phyloP scores from a whole-genome alignment of 2,113 vertebrate genomes.

The Stegastes partitus region DNA sequence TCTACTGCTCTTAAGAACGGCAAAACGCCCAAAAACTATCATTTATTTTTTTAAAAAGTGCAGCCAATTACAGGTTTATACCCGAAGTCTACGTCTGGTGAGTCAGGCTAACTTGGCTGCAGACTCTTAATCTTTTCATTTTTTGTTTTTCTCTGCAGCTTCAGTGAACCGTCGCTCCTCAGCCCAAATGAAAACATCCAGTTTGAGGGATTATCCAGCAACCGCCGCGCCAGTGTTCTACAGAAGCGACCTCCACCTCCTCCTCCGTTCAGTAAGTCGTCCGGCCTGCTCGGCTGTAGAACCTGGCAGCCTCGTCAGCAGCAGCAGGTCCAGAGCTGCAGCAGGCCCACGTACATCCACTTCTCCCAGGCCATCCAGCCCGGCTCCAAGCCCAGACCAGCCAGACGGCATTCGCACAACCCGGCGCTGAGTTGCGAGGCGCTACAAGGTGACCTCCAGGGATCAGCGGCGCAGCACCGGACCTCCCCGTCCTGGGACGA shows the following conservation, averaged over 20 bases:
- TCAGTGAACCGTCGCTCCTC: slow-evolving; percentile 74
- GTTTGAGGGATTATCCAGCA: slow-evolving; percentile 41
- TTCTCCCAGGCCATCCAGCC: slow-evolving; percentile 77
- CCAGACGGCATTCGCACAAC: slow-evolving; percentile 33
- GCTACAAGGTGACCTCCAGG: slow-evolving; percentile 10
- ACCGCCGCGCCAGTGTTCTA: slow-evolving; percentile 30
- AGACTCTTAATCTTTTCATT: not conserved
- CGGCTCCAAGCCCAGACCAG: slow-evolving; percentile 40
- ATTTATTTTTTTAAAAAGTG: no score
- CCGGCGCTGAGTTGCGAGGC: not conserved
- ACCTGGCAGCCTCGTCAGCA: slow-evolving; percentile 12
- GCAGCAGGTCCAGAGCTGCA: slow-evolving; percentile 35
- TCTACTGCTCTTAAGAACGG: no score
- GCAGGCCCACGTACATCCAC: slow-evolving; percentile 71
- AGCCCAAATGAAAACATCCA: slow-evolving; percentile 40
- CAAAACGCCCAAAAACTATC: no score
- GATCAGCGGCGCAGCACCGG: not conserved
- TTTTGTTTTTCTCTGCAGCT: slow-evolving; percentile 41
- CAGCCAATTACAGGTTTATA: no score
- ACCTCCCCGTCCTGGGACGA: slow-evolving; percentile 11
- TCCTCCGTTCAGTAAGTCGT: slow-evolving; percentile 33
- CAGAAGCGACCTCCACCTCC: slow-evolving; percentile 34
- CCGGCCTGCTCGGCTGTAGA: slow-evolving; percentile 31
- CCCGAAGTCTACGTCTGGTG: no score
- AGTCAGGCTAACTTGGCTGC: no score